These are phyloP conservation scores for Apeltes quadracus DNA, from an alignment of 2,113 vertebrate species.

Conservation along the genomic window DNA sequence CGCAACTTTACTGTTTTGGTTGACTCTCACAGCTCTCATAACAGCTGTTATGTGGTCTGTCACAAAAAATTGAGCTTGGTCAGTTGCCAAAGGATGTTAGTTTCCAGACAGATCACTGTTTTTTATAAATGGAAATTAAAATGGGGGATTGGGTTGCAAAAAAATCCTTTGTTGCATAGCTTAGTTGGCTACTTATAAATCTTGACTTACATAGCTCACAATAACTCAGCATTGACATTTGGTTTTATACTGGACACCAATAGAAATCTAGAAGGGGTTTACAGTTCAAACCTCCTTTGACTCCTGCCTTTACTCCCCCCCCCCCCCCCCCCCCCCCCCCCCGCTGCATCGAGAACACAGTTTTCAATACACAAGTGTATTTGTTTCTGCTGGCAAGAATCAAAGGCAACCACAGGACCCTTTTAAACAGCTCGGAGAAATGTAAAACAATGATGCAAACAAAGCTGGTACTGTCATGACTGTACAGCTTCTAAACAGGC, in stretches of 20 bases:
- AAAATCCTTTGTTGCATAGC: neutral
- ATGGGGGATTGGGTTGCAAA: neutral
- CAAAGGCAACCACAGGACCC: slow-evolving; percentile 1
- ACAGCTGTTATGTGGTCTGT: neutral
- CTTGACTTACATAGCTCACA: no score
- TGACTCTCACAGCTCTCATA: neutral
- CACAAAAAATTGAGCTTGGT: neutral
- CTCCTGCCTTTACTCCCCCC: neutral
- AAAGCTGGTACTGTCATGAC: neutral
- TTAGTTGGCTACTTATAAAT: neutral
- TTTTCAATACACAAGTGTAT: no score
- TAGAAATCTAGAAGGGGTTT: neutral
- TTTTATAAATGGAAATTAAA: neutral
- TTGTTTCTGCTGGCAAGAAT: slow-evolving; percentile 19
- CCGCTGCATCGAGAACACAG: neutral
- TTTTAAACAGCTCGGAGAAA: slow-evolving; percentile 14
- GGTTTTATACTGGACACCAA: neutral
- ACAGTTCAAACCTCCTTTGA: no score
- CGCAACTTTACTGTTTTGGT: neutral
- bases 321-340: no score
- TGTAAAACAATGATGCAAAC: slow-evolving; percentile 10
- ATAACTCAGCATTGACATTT: neutral
- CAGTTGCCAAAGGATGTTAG: no score
- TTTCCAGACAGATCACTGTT: neutral
- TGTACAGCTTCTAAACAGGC: neutral